Base-by-base conservation (phyloP, 2,888 invertebrate genomes). In the Hyalella azteca region DNA sequence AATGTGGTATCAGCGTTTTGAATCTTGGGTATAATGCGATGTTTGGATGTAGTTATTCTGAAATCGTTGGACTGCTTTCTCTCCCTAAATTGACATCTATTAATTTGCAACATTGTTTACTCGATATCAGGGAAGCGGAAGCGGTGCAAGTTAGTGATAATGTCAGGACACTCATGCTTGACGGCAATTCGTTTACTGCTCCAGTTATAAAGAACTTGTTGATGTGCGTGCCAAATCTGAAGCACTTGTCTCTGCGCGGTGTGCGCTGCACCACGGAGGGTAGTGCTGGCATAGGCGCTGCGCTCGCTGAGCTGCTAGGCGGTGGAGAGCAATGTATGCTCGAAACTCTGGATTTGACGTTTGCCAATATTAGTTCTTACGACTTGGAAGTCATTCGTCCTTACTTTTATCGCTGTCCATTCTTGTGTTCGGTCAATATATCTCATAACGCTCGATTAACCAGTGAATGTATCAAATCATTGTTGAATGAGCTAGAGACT, bases 381-480 rank as follows among this genome's bases (percentile, higher is more conserved):
- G 84, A 82, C 41, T 40, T 84, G 13, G 81, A 81, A 11, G 80
- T 79, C 39, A 73, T 84, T 32, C 75, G 78, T 11, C 39, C 80
- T 22, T 84, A 82, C 50, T 39, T 84, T 9, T 82, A 82, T 48
- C 81, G 82, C 36, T 82, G 84, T 29, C 73, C 80, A 3, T 77
- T 40, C 32, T 32, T 83, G 50, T 79, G 49, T 26, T 73, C 78
- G 3, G 36, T 83, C 26, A 79, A 79, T 39, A n/a, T 83, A 15
- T 48, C 79, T n/a, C 77, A 80, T 32, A 83, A 83, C 48, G 48
- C 66, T 22, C 11, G 26, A 11, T 73, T 81, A 22, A 77, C 80
- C 32, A 49, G 76, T 7, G 26, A 73, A 13, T 77, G 77, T 9
- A 22, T 83, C 2, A 77, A 32, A 54, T 54, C 54, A 2, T 48